Conservation (phyloP, 2,888 invertebrate species). For the Congeria kusceri region DNA sequence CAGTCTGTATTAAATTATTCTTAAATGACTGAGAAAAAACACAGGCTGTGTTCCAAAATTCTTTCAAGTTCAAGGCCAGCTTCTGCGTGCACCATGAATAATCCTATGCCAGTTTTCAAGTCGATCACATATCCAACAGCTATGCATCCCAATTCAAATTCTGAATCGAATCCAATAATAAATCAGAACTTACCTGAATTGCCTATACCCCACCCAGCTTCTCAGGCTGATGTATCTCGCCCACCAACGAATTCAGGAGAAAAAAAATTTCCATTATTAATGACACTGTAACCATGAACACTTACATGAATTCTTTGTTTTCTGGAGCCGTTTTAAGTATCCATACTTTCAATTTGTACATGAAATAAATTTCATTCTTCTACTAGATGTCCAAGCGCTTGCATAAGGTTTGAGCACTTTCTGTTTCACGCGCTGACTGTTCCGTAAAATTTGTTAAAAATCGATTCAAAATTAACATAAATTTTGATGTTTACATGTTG, state of each 20-base stretch:
- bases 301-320: conserved; percentile 30
- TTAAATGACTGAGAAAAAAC: conserved; percentile 45
- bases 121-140: neutral
- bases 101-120: neutral
- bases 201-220: conserved; percentile 1
- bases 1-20: conserved; percentile 47
- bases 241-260: neutral
- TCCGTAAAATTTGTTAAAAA: no score
- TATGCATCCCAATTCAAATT: neutral
- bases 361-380: neutral
- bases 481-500: no score
- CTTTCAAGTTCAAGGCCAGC: conserved; percentile 22
- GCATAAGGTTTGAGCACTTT: no score
- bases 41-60: conserved; percentile 38
- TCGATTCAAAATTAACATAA: no score
- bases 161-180: neutral
- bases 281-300: conserved; percentile 4
- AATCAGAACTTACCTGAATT: neutral
- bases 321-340: conserved; percentile 30
- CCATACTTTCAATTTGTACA: conserved; percentile 30
- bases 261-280: conserved; percentile 1
- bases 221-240: neutral
- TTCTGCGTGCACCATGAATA: conserved; percentile 5
- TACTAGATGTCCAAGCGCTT: no score
- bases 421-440: no score